Evolutionary conservation across 2,888 invertebrate genomes (phyloP).

Genomic region (Tortricodes alternella): DNA sequence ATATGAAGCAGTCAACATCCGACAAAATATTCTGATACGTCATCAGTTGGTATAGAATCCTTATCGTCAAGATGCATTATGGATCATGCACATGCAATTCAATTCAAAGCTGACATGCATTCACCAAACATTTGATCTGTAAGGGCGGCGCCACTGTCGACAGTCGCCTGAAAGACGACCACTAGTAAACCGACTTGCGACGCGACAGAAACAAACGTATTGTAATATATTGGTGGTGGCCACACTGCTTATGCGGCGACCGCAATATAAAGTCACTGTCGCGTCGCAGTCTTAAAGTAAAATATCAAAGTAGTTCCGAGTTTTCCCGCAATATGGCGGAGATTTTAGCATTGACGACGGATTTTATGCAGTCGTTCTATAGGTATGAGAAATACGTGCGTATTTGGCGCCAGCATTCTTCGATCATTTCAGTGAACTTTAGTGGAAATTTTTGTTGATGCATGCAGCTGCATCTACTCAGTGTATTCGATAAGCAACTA

Average conservation of each 20-base stretch:
- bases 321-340: neutral
- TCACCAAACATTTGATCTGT: neutral
- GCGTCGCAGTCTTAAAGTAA: too few relatives aligned
- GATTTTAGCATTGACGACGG: neutral
- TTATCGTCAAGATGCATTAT: conserved; percentile 11
- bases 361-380: conserved; percentile 1
- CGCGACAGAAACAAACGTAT: too few relatives aligned
- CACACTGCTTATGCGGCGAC: too few relatives aligned
- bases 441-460: too few relatives aligned
- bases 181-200: too few relatives aligned
- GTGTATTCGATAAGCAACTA: too few relatives aligned
- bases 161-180: neutral
- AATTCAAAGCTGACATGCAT: neutral
- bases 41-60: conserved; percentile 7
- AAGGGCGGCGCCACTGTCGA: conserved; percentile 3
- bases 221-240: too few relatives aligned
- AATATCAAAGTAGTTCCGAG: neutral
- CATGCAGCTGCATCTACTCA: too few relatives aligned
- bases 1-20: conserved; percentile 22
- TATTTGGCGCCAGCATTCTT: neutral
- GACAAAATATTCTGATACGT: conserved; percentile 22
- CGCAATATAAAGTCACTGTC: too few relatives aligned
- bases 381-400: neutral
- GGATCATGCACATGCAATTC: conserved; percentile 9
- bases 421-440: neutral